Evolutionary conservation across 2,888 invertebrate genomes (phyloP).

Genomic region (Cephonodes hylas): DNA sequence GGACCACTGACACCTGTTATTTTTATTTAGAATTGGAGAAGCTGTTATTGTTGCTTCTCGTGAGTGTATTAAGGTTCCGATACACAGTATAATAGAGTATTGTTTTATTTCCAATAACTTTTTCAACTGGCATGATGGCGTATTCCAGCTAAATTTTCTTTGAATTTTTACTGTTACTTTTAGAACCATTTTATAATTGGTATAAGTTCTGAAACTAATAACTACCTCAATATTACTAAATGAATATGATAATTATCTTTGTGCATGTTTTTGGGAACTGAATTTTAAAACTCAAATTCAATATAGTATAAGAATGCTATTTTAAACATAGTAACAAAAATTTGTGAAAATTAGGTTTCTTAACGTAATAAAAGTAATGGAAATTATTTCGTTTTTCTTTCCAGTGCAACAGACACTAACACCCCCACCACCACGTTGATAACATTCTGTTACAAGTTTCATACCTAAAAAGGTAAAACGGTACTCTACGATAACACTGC

Average conservation of each 20-base stretch:
- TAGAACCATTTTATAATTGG: slow-evolving; percentile 77
- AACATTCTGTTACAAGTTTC: not conserved
- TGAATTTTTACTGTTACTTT: slow-evolving; percentile 70
- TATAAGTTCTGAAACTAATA: slow-evolving; percentile 81
- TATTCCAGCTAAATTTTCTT: slow-evolving; percentile 60
- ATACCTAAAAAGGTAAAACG: not conserved
- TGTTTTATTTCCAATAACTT: slow-evolving; percentile 49
- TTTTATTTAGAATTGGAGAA: slow-evolving; percentile 39
- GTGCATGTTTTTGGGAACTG: slow-evolving; percentile 79
- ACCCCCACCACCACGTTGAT: not conserved
- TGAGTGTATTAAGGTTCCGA: slow-evolving; percentile 54
- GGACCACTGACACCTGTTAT: slow-evolving; percentile 15
- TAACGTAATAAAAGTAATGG: slow-evolving; percentile 77
- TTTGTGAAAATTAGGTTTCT: slow-evolving; percentile 80
- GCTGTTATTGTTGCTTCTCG: slow-evolving; percentile 67
- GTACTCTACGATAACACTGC: not conserved
- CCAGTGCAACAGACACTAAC: not conserved
- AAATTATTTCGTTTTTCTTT: slow-evolving; percentile 41
- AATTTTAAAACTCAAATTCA: slow-evolving; percentile 69
- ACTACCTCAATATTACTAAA: slow-evolving; percentile 82
- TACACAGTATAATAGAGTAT: slow-evolving; percentile 47
- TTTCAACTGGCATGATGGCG: slow-evolving; percentile 48
- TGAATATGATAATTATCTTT: slow-evolving; percentile 79
- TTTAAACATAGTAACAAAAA: slow-evolving; percentile 75
- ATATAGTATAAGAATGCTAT: slow-evolving; percentile 77